Evolutionary conservation across 2,113 vertebrate genomes (phyloP).

Genomic region (Gadus macrocephalus): DNA sequence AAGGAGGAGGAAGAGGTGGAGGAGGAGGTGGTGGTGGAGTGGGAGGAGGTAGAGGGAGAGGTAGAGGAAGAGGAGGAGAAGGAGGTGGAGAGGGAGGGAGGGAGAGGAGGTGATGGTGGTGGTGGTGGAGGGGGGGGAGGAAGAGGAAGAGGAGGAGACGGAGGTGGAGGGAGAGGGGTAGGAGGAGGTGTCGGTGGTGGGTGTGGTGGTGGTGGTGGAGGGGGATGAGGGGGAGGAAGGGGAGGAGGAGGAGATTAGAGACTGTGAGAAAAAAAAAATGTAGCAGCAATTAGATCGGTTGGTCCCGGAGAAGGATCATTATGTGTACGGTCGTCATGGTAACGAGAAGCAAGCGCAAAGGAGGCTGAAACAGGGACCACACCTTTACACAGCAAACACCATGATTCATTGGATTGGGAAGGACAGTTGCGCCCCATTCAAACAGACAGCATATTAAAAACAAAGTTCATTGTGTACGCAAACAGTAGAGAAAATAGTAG

Average conservation of each 20-base stretch:
- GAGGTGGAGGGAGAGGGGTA: too few relatives aligned
- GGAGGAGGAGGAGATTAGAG: constrained; percentile 4
- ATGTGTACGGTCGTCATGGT: constrained; percentile 23
- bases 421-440: background rate
- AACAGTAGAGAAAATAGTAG: too few relatives aligned
- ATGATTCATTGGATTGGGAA: constrained; percentile 9
- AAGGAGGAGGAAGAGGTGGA: background rate
- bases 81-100: too few relatives aligned
- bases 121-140: too few relatives aligned
- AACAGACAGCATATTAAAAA: too few relatives aligned
- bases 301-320: constrained; percentile 38
- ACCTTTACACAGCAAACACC: background rate
- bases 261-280: constrained; percentile 30
- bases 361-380: constrained; percentile 16
- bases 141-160: too few relatives aligned
- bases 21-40: constrained; percentile 75
- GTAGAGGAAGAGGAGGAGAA: constrained; percentile 11
- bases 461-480: too few relatives aligned
- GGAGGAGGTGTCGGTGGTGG: constrained; percentile 5
- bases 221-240: constrained; percentile 34
- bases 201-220: constrained; percentile 79
- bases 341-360: constrained; percentile 4
- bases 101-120: too few relatives aligned
- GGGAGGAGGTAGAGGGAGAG: constrained; percentile 30
- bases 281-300: constrained; percentile 47